These are phyloP conservation scores for Watsonalla cultraria DNA, from an alignment of 2,888 invertebrate genomes.

Conservation along the genomic window DNA sequence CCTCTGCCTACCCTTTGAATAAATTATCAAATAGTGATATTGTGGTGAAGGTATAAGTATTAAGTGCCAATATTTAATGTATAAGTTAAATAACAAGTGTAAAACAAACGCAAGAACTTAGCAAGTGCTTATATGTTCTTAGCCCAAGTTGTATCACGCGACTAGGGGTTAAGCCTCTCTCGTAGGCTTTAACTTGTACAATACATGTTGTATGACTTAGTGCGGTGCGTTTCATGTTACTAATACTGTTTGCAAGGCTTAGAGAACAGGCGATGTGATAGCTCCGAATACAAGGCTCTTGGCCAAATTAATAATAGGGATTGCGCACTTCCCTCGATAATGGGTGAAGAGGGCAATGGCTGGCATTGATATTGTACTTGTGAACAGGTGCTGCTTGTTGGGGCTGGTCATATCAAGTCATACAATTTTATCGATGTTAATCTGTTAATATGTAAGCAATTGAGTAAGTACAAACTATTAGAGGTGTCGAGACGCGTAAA, in stretches of 20 bases:
- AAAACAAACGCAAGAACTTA: not conserved
- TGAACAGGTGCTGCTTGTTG: too few relatives aligned
- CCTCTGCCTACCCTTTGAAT: too few relatives aligned
- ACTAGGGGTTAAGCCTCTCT: constrained; percentile 27
- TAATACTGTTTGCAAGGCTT: constrained; percentile 5
- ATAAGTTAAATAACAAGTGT: constrained; percentile 5
- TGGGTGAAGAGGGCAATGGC: too few relatives aligned
- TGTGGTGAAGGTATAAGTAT: not conserved
- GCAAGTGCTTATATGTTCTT: not conserved
- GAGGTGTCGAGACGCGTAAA: too few relatives aligned
- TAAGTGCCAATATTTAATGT: not conserved
- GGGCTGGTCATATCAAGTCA: too few relatives aligned
- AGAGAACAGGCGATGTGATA: not conserved
- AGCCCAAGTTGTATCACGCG: constrained; percentile 2
- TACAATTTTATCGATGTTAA: too few relatives aligned
- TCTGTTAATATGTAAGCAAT: too few relatives aligned
- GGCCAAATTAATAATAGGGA: too few relatives aligned
- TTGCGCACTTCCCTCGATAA: too few relatives aligned
- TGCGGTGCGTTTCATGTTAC: constrained; percentile 2
- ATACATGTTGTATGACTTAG: constrained; percentile 11
- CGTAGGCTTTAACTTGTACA: constrained; percentile 18
- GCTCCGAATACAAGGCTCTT: too few relatives aligned
- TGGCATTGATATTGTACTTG: too few relatives aligned
- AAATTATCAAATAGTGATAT: not conserved
- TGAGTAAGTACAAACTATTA: too few relatives aligned